These are phyloP conservation scores for Nephrotoma appendiculata DNA, from an alignment of 2,888 invertebrate species.

Conservation along the genomic window DNA sequence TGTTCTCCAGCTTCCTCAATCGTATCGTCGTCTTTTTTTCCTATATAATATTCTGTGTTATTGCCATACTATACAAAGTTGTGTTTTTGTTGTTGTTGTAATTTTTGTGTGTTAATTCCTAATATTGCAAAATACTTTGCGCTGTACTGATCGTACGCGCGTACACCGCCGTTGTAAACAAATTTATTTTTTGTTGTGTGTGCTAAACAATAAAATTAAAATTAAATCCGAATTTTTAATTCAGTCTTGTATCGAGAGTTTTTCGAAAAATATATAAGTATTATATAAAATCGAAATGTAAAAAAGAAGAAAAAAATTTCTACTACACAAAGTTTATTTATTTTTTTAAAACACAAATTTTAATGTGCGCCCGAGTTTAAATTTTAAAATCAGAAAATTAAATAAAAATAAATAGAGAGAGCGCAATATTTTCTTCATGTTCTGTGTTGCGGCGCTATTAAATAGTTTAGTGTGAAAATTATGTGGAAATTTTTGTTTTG, in stretches of 20 bases:
- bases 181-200: neutral
- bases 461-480: neutral
- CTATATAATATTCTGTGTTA: neutral
- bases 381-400: neutral
- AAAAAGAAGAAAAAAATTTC: neutral
- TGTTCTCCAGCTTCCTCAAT: slow-evolving; percentile 1
- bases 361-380: slow-evolving; percentile 2
- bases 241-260: neutral
- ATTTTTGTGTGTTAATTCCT: neutral
- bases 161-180: neutral
- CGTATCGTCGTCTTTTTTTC: neutral
- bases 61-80: too few species aligned
- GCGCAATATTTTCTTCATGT: neutral
- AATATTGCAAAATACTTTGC: slow-evolving; percentile 1
- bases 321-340: neutral
- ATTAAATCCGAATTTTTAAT: neutral
- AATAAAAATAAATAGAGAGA: neutral
- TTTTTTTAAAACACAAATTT: neutral
- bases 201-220: neutral
- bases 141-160: neutral
- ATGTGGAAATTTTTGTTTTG: neutral
- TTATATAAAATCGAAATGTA: neutral
- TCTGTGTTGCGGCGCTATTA: neutral
- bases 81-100: neutral
- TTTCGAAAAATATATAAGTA: neutral